Conservation (phyloP, 2,797 vertebrate genomes). For the Cyclopterus lumpus region DNA sequence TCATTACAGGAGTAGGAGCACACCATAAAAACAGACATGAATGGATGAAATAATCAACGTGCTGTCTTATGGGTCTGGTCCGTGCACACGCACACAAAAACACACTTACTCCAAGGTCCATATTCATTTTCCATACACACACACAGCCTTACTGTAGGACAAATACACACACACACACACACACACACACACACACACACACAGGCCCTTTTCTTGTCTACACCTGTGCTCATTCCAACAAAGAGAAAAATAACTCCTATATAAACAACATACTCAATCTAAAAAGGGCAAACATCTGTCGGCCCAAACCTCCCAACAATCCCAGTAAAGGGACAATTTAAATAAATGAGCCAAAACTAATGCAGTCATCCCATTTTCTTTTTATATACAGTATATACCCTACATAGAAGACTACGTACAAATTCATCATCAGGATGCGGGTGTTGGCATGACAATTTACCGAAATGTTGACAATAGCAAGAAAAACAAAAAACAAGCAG, state of each 20-base stretch:
- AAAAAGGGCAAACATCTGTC: slow-evolving; percentile 45
- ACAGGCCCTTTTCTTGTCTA: slow-evolving; percentile 53
- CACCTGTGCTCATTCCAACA: slow-evolving; percentile 63
- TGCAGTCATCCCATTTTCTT: slow-evolving; percentile 73
- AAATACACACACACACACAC: slow-evolving; percentile 22
- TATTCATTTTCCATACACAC: slow-evolving; percentile 55
- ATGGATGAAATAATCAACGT: slow-evolving; percentile 49
- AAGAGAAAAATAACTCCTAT: slow-evolving; percentile 75
- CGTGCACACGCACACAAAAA: slow-evolving; percentile 25
- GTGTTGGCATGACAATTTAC: slow-evolving; percentile 59
- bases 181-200: slow-evolving; percentile 53
- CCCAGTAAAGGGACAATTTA: slow-evolving; percentile 69
- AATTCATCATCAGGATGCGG: slow-evolving; percentile 59
- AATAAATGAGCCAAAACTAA: slow-evolving; percentile 79
- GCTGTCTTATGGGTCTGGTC: slow-evolving; percentile 57
- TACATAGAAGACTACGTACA: slow-evolving; percentile 73
- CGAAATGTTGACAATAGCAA: slow-evolving; percentile 43
- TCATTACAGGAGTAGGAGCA: slow-evolving; percentile 44
- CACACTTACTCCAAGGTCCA: slow-evolving; percentile 58
- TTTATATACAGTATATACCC: slow-evolving; percentile 81
- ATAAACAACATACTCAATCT: slow-evolving; percentile 79
- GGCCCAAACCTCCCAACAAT: slow-evolving; percentile 51
- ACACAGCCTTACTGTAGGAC: too few species aligned
- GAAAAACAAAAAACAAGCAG: slow-evolving; percentile 44
- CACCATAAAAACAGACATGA: slow-evolving; percentile 46